A percentile compares a stretch with the other conserved stretches of the same genome.
phyloP scores from a whole-genome alignment of 2,888 invertebrate species.

The Plusia festucae region DNA sequence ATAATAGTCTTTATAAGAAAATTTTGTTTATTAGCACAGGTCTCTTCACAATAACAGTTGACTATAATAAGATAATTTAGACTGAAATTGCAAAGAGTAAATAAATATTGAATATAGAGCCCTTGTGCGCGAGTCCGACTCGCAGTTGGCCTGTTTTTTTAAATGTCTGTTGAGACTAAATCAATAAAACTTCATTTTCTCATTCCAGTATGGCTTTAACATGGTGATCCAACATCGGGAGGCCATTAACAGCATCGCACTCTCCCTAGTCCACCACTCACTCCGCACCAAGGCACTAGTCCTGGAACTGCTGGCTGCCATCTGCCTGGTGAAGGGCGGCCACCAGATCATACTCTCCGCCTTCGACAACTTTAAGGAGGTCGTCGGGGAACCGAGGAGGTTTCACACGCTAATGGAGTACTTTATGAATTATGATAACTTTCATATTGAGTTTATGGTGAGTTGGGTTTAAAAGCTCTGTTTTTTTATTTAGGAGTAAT shows the following conservation, averaged over 20 bases:
- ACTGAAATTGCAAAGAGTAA: too few species aligned
- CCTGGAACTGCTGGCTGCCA: conserved; percentile 98
- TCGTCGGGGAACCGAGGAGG: conserved; percentile 95
- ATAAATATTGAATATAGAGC: too few species aligned
- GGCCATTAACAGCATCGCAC: conserved; percentile 99
- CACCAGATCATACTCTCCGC: conserved; percentile 99
- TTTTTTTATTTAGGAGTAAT: neutral
- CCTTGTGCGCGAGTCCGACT: too few species aligned
- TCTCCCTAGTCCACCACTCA: conserved; percentile 98
- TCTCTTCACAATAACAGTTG: too few species aligned
- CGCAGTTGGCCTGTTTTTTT: too few species aligned
- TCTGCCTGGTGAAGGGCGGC: conserved; percentile 99
- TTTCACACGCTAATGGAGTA: conserved; percentile 99
- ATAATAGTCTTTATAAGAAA: neutral
- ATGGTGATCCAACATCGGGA: conserved; percentile 99
- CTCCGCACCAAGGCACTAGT: conserved; percentile 99
- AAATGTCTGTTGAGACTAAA: too few species aligned
- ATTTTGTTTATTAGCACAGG: too few species aligned
- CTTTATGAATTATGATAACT: conserved; percentile 98
- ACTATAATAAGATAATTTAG: too few species aligned
- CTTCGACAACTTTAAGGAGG: conserved; percentile 99
- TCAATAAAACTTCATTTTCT: conserved; percentile 7
- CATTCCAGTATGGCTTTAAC: conserved; percentile 97
- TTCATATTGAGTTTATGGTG: conserved; percentile 99
- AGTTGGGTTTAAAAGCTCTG: conserved; percentile 66